phyloP scores from a whole-genome alignment of 1,140 invertebrate species.

The Trigoniulus corallinus region DNA sequence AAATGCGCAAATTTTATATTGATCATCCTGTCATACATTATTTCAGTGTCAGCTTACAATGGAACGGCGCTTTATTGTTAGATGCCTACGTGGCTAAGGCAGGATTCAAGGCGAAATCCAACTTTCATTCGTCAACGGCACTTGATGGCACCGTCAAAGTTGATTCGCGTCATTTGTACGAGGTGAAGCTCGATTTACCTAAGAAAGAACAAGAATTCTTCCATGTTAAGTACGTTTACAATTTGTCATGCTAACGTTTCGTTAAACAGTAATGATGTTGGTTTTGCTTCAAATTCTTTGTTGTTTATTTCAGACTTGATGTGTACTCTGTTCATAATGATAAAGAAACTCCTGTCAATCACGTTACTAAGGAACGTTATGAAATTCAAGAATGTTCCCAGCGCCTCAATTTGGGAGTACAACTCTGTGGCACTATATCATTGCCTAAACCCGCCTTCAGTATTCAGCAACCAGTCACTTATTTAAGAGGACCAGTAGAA shows the following conservation, averaged over 20 bases:
- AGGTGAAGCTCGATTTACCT: conserved; percentile 54
- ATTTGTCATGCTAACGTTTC: neutral
- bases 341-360: neutral
- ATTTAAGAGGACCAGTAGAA: neutral
- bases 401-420: neutral
- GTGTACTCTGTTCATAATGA: neutral
- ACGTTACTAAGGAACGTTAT: neutral
- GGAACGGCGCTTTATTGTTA: conserved; percentile 48
- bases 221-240: conserved; percentile 24
- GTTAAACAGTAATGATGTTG: neutral
- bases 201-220: conserved; percentile 63
- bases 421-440: neutral
- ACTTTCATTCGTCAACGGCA: conserved; percentile 59
- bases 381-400: neutral
- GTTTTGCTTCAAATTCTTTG: neutral
- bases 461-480: neutral
- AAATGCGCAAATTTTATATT: neutral
- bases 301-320: neutral
- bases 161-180: conserved; percentile 45
- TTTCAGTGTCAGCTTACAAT: conserved; percentile 47
- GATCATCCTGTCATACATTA: conserved; percentile 5
- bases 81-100: conserved; percentile 52
- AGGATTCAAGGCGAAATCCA: conserved; percentile 54
- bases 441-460: neutral
- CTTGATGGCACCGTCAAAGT: conserved; percentile 44